phyloP scores from a whole-genome alignment of 1,140 invertebrate genomes.

The Drosophila subobscura region DNA sequence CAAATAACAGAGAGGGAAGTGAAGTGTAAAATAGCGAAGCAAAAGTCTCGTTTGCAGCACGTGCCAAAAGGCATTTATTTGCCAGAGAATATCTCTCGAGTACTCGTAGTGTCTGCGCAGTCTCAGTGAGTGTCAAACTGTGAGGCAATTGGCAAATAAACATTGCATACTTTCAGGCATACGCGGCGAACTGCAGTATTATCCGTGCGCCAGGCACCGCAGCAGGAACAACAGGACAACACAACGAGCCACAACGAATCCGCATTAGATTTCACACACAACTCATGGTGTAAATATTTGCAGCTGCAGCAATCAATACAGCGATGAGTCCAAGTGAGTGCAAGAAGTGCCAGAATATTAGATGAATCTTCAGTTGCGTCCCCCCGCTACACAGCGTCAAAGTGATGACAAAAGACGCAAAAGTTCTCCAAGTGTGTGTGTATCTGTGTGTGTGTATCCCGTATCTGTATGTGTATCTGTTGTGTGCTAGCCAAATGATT shows the following conservation, averaged over 20 bases:
- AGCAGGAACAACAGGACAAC: conserved; percentile 5
- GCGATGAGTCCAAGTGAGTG: conserved; percentile 48
- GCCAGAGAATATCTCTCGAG: neutral
- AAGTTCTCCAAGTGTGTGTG: conserved; percentile 40
- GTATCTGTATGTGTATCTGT: conserved; percentile 40
- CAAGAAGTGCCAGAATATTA: conserved; percentile 21
- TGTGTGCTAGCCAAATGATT: conserved; percentile 49
- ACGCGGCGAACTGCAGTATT: conserved; percentile 37
- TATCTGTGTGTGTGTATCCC: conserved; percentile 14
- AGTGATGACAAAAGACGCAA: conserved; percentile 38
- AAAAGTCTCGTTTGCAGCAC: conserved; percentile 21
- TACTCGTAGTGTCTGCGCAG: conserved; percentile 41
- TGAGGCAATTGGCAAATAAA: conserved; percentile 60
- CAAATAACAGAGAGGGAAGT: neutral
- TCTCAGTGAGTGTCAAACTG: conserved; percentile 47
- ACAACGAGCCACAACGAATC: neutral
- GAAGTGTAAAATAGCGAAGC: conserved; percentile 26
- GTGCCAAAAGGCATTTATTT: conserved; percentile 11
- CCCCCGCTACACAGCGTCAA: neutral
- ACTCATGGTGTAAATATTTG: conserved; percentile 20
- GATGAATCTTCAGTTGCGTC: conserved; percentile 6
- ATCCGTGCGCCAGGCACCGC: too few species aligned
- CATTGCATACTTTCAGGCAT: conserved; percentile 68
- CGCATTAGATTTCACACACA: conserved; percentile 7
- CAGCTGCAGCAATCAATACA: conserved; percentile 68